Base-by-base conservation (phyloP, 1,140 invertebrate genomes). In the Chelonus insularis region DNA sequence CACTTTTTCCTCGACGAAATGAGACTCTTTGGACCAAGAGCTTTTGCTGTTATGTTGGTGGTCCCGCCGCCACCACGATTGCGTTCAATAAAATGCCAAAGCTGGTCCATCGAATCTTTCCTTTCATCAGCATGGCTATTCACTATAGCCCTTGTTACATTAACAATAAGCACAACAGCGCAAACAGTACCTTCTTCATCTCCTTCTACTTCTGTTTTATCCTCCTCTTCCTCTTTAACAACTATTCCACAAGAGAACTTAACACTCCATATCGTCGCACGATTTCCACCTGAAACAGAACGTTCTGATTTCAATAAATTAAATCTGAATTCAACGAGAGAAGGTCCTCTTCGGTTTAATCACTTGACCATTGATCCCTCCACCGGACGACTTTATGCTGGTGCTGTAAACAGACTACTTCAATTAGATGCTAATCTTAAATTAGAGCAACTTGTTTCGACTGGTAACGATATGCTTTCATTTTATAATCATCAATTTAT, bases 361-460 rank as follows among this genome's bases (percentile, higher is more conserved):
- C 88, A 91, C 70, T 76, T 91, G 37, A 82, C 86, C 2, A 78
- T 89, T 57, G 88, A 91, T 72, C 77, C 79, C 12, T 72, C 72
- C 23, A 85, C 83, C 1, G 84, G 85, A 23, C 81, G 82, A 20
- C 84, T 93, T 25, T 93, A 91, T 72, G 89, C 91, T 34, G 93
- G 91, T 11, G 93, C 91, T 11, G 86, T 91, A 51, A 96, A 97
- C 74, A 87, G 88, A 70, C 84, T 97, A 9, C 85, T 94, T 63
- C 91, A 95, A 75, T 84, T 96, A 47, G 88, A 89, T 72, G 79
- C 86, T 6, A 87, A 90, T 72, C 82, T 96, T 23, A 83, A 84
- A 57, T 78, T 93, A 14, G 85, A 92, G 66, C 85, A 88, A 67
- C 82, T 77, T 45, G 88, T 85, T 80, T 88, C 70, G 8, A 88